A percentile compares a stretch with the other conserved stretches of the same genome.
Evolutionary conservation across 2,888 invertebrate genomes (phyloP).

Genomic region (Lasioglossum morio): DNA sequence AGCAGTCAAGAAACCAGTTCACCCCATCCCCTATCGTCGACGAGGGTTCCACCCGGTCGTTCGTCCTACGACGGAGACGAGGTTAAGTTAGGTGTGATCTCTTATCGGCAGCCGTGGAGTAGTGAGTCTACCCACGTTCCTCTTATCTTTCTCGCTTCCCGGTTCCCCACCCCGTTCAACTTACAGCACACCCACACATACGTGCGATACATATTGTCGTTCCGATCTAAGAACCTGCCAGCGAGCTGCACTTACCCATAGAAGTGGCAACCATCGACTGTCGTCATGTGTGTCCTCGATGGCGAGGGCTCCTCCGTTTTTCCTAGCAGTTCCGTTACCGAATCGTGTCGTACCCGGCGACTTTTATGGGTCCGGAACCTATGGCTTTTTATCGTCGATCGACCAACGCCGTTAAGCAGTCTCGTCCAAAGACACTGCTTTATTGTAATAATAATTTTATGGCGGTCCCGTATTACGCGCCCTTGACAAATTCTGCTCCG

Average conservation of each 20-base stretch:
- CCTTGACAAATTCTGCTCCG: constrained; percentile 17
- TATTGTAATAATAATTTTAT: constrained; percentile 28
- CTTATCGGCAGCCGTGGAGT: constrained; percentile 77
- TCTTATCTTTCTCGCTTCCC: constrained; percentile 76
- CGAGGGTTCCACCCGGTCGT: constrained; percentile 60
- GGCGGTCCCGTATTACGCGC: neutral
- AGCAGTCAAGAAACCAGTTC: constrained; percentile 1
- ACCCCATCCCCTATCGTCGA: constrained; percentile 34
- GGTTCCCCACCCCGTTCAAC: constrained; percentile 49
- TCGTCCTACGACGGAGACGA: constrained; percentile 68
- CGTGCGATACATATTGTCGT: constrained; percentile 69
- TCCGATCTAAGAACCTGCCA: constrained; percentile 51
- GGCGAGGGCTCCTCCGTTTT: constrained; percentile 35
- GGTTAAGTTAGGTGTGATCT: constrained; percentile 80
- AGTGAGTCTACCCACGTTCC: constrained; percentile 81
- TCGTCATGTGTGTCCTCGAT: constrained; percentile 42
- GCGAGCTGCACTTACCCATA: constrained; percentile 43
- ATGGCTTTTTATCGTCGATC: constrained; percentile 17
- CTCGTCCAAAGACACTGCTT: constrained; percentile 30
- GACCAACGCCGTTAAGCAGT: constrained; percentile 10
- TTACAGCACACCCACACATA: constrained; percentile 62
- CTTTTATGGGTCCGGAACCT: constrained; percentile 29
- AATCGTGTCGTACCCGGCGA: constrained; percentile 29
- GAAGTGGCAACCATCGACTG: constrained; percentile 53
- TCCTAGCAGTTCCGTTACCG: constrained; percentile 21